Base-by-base conservation (phyloP, 2,797 vertebrate species). In the Sebastes trivittatus region DNA sequence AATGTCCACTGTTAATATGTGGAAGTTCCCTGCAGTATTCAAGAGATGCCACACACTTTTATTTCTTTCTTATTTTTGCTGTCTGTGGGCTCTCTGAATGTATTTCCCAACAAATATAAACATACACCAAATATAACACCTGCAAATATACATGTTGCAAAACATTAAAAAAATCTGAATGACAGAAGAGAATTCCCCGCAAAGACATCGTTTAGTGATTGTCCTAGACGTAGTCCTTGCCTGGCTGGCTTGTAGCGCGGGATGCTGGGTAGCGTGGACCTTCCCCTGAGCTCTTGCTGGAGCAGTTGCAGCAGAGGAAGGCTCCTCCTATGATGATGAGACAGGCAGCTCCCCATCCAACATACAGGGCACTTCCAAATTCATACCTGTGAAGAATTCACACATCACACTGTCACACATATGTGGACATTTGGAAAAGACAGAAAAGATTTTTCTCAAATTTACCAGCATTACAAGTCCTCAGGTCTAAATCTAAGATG, bases 351-450 rank as follows among this genome's bases (percentile, higher is more conserved):
- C 96, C 98, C 98, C 98, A 99, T 25, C 97, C 98, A 2, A 98
- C 94, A 58, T 96, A 99, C 72, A 99, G 95, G 55, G 98, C 98
- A 10, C 96, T 96, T 23, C 98, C 98, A 74, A 99, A 99, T 80
- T 99, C 98, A 86, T 92, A 99, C 86, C 98, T 99, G 87, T 6
- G 38, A 71, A 75, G 2, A 4, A 66, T 10, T 23, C 20, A 84
- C 58, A 82, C n/a, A 71, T 54, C 7, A 75, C 8, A 34, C 1
- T n/a, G 11, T 42, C 38, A 56, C 22, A 56, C 4, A 7, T 27
- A 4, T 16, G 20, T 63, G 4, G 18, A 61, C 4, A 27, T 32
- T 6, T 42, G 10, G 16, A 64, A 42, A 22, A 62, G 20, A 49
- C 30, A 2, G 16, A 64, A 42, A 22, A 52, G 11, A 49, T 1